phyloP scores from a whole-genome alignment of 2,113 vertebrate genomes.

The Trematocara zebra region DNA sequence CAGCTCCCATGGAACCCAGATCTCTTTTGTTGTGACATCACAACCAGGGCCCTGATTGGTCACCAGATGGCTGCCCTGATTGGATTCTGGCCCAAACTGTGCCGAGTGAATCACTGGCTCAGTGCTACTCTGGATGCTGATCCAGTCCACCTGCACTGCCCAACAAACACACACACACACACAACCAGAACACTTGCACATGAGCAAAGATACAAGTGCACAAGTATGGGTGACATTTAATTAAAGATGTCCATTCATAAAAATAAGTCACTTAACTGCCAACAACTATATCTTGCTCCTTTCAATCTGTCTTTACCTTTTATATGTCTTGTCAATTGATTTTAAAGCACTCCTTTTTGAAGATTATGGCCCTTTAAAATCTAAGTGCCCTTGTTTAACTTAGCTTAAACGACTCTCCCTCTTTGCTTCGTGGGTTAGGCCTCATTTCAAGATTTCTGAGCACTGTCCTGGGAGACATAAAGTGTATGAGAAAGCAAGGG shows the following conservation, averaged over 20 bases:
- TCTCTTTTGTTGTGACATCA: conserved; percentile 63
- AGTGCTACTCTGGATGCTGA: conserved; percentile 60
- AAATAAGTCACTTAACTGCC: conserved; percentile 37
- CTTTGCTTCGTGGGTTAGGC: conserved; percentile 66
- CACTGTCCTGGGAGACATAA: conserved; percentile 73
- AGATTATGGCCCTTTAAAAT: conserved; percentile 71
- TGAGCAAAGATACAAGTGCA: neutral
- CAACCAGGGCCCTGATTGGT: conserved; percentile 68
- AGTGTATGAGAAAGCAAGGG: conserved; percentile 63
- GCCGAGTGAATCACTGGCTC: conserved; percentile 63
- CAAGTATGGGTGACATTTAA: conserved; percentile 31
- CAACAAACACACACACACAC: conserved; percentile 17
- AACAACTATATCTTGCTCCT: conserved; percentile 31
- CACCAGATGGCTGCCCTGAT: conserved; percentile 71
- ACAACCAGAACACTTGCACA: neutral
- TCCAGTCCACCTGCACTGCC: conserved; percentile 56
- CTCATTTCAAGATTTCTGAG: conserved; percentile 70
- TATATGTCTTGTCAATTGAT: conserved; percentile 69
- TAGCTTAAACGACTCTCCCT: conserved; percentile 67
- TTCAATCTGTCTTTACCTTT: conserved; percentile 57
- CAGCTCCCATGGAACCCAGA: conserved; percentile 36
- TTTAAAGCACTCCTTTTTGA: conserved; percentile 64
- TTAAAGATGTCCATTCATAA: conserved; percentile 46
- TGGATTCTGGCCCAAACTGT: conserved; percentile 66
- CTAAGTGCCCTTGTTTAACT: conserved; percentile 74